Conservation (phyloP, 2,888 invertebrate genomes). For the Rhaphigaster nebulosa region DNA sequence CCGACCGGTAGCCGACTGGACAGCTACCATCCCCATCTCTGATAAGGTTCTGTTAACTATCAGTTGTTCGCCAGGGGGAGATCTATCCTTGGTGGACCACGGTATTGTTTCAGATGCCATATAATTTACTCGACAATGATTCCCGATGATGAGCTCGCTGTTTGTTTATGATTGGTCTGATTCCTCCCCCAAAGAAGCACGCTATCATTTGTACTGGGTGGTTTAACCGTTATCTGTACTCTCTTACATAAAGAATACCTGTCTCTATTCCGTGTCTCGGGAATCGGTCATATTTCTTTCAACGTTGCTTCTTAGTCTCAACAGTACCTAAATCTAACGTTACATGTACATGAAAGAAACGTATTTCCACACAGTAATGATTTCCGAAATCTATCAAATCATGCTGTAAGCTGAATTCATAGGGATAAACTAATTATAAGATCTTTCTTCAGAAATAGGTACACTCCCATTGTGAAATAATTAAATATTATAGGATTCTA, state of each 20-base stretch:
- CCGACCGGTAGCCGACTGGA: conserved; percentile 51
- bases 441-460: too few species aligned
- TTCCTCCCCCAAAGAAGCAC: conserved; percentile 21
- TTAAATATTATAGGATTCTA: too few species aligned
- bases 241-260: neutral
- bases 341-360: too few species aligned
- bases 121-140: conserved; percentile 46
- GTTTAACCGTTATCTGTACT: conserved; percentile 34
- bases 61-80: neutral
- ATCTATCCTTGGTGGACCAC: neutral
- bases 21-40: conserved; percentile 49
- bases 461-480: too few species aligned
- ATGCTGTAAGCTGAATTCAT: too few species aligned
- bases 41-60: conserved; percentile 45
- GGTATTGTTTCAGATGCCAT: conserved; percentile 39
- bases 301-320: neutral
- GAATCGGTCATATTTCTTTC: neutral
- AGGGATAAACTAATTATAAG: too few species aligned
- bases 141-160: conserved; percentile 36
- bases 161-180: conserved; percentile 54
- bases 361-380: too few species aligned
- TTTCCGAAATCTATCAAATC: too few species aligned
- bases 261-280: neutral
- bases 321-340: too few species aligned
- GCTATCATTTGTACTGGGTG: conserved; percentile 32